phyloP scores from a whole-genome alignment of 2,797 vertebrate genomes.

The Falco berigora region DNA sequence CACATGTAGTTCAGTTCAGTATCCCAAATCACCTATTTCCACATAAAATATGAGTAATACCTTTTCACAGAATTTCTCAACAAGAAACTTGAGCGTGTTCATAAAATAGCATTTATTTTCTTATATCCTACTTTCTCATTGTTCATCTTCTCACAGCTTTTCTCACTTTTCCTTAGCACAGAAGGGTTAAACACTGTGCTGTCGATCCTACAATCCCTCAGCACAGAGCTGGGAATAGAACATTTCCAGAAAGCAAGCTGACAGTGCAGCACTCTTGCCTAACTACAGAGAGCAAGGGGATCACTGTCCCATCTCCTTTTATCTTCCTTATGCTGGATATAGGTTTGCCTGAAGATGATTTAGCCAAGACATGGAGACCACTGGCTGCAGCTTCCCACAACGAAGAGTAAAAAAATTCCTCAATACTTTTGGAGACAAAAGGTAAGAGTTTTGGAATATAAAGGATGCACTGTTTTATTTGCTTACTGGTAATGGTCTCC shows the following conservation, averaged over 20 bases:
- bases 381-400: not conserved
- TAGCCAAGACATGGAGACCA: not conserved
- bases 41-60: not conserved
- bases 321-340: not conserved
- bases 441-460: not conserved
- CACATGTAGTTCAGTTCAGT: not conserved
- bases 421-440: not conserved
- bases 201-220: not conserved
- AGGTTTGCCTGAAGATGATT: not conserved
- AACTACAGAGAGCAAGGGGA: not conserved
- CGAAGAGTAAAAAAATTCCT: not conserved
- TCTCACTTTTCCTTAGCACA: not conserved
- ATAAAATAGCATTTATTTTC: not conserved
- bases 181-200: not conserved
- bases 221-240: not conserved
- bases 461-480: fast-evolving
- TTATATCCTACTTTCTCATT: not conserved
- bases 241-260: not conserved
- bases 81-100: not conserved
- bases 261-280: not conserved
- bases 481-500: not conserved
- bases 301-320: not conserved
- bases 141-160: not conserved
- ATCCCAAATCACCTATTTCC: not conserved
- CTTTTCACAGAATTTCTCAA: not conserved